Percentiles rank a stretch among this genome's conserved stretches.
phyloP scores from a whole-genome alignment of 1,140 invertebrate genomes.

The Meteorus sp. region DNA sequence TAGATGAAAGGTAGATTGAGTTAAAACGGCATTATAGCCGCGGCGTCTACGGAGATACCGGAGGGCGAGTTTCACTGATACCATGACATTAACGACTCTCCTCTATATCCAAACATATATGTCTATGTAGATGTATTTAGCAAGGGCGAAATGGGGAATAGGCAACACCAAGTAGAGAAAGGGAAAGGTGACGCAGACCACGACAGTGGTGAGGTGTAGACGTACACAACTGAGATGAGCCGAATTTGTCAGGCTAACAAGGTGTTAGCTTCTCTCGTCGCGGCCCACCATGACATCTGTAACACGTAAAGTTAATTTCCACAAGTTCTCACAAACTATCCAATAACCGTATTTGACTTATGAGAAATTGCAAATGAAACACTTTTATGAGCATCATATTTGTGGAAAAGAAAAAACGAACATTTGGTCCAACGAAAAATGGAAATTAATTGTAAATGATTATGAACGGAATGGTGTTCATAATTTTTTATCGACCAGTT shows the following conservation, averaged over 20 bases:
- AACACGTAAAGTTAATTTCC: conserved; percentile 54
- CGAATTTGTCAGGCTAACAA: conserved; percentile 55
- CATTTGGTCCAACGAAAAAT: too few species aligned
- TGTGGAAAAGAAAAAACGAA: too few species aligned
- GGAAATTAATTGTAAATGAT: too few species aligned
- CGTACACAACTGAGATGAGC: conserved; percentile 35
- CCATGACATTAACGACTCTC: conserved; percentile 18
- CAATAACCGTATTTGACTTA: not conserved
- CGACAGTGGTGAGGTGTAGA: too few species aligned
- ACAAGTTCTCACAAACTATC: not conserved
- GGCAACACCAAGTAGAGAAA: conserved; percentile 5
- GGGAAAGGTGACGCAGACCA: too few species aligned
- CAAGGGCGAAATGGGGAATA: not conserved
- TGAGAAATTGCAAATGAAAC: too few species aligned
- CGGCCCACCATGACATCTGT: conserved; percentile 50
- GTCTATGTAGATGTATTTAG: not conserved
- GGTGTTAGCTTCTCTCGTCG: conserved; percentile 51
- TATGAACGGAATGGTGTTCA: too few species aligned
- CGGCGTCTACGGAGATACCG: conserved; percentile 29
- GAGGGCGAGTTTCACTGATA: conserved; percentile 29
- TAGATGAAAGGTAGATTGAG: conserved; percentile 36
- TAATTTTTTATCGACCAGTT: too few species aligned
- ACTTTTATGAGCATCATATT: too few species aligned
- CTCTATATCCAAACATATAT: not conserved
- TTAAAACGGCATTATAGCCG: conserved; percentile 29